Evolutionary conservation across 2,113 vertebrate species (phyloP), one percentile per base, ranked within the genome.

Genomic region (Paradoxurus hermaphroditus): DNA sequence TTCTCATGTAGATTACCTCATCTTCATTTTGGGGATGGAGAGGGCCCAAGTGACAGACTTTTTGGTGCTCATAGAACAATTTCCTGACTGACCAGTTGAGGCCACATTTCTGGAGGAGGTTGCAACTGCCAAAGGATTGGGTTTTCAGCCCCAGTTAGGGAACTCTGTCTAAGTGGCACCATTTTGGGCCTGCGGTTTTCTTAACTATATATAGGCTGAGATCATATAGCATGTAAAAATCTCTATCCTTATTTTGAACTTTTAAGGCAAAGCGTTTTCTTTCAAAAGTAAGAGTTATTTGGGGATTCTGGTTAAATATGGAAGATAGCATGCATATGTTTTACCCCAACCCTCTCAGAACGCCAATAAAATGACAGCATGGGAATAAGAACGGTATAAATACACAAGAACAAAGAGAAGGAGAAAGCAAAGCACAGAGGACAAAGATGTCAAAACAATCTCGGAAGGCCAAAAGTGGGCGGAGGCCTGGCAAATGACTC

Each of bases 251-350:
- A 36, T 63, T 91, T 23, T 29, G 8, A 82, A 89, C 27, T 86
- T 96, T 56, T 84, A 87, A 89, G 68, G 49, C 41, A 92, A 94
- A 95, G 29, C 31, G 19, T 82, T 84, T 97, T 93, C 84, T 86
- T 77, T 87, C 62, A 92, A 79, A 82, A 87, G 34, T 67, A 70
- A 87, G 82, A 95, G 90, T 93, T 94, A 72, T 78, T 68, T 46
- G 79, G 46, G 67, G 49, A 81, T 83, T 73, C 73, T 92, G 87
- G 90, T 87, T 97, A 97, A 94, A 97, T 63, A 51, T 39, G 56
- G 93, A 85, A 65, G 23, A 65, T 23, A 62, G 34, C 12, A n/a
- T 70, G 78, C 65, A 23, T 70, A 16, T 39, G 34, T 93, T 93
- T 75, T 91, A 85, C 63, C n/a, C 49, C 62, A 53, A n/a, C 53